Percentiles rank a stretch among this genome's conserved stretches.
phyloP scores from a whole-genome alignment of 2,797 vertebrate genomes.

The Picus viridis region DNA sequence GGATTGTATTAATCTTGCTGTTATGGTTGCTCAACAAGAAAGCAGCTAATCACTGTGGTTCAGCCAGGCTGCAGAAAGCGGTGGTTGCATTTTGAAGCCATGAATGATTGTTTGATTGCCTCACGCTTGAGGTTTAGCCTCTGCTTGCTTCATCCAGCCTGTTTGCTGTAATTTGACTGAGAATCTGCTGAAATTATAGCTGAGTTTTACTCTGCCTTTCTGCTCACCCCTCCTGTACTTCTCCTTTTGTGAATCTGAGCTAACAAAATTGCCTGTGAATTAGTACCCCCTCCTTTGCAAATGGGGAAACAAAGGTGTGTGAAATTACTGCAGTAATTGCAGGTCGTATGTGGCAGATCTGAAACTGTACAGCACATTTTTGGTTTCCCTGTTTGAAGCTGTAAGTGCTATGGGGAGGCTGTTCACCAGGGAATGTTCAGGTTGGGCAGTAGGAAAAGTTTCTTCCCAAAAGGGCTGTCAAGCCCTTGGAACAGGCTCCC shows the following conservation, averaged over 20 bases:
- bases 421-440: too few relatives aligned
- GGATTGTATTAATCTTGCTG: conserved; percentile 39
- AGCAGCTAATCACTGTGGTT: background rate
- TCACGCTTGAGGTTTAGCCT: background rate
- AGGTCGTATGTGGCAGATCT: background rate
- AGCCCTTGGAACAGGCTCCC: too few relatives aligned
- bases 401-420: background rate
- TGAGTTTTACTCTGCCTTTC: background rate
- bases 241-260: background rate
- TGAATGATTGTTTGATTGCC: background rate
- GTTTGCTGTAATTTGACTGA: background rate
- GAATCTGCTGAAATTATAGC: background rate
- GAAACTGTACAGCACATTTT: background rate
- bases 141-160: background rate
- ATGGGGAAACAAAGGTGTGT: background rate
- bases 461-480: too few relatives aligned
- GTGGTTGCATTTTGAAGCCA: background rate
- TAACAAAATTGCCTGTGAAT: background rate
- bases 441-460: too few relatives aligned
- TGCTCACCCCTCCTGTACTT: background rate
- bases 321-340: background rate
- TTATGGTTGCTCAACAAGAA: background rate
- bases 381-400: background rate
- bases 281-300: background rate
- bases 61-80: background rate